Evolutionary conservation across 2,888 invertebrate species (phyloP), one percentile per base, ranked within the genome.

Genomic region (Agrochola lychnidis): DNA sequence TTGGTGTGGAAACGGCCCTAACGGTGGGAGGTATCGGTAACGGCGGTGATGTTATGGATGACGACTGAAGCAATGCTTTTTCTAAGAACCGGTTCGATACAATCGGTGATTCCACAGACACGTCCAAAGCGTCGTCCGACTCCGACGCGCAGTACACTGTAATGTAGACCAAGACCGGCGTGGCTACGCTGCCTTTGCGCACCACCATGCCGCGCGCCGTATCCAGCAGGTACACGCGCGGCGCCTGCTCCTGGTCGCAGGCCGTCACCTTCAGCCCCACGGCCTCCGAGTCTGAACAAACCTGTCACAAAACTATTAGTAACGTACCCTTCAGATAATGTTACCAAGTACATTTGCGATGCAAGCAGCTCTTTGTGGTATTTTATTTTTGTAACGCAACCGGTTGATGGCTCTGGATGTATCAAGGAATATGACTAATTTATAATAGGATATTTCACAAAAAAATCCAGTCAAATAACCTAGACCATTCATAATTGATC

Each of bases 241-340:
- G 83, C 25, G 76, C 79, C 42, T 57, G 53, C 25, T 68, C 76
- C n/a, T 2, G 12, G 67, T 82, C 83, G 25, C 83, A 83, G 51
- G 83, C 83, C 12, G 63, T 67, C 68, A 73, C 83, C 51, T 53
- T 61, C 56, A 83, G 25, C 14, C 83, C 83, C 48, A 69, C 72
- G n/a, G 76, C 66, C n/a, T 56, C 62, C 25, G 66, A 30, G 5
- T 62, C 62, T 4, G 45, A 19, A 53, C 83, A 83, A n/a, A 72
- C 66, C 83, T 83, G 66, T 56, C 16, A 45, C 36, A 73, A 36
- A 40, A 61, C 12, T 30, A n/a, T 70, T 22, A 45, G 7, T 25
- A 45, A 42, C 42, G 7, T 19, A 70, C 5, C 36, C 51, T 36
- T 14, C n/a, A 40, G 22, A 40, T 9, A n/a, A 42, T 63, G 2